Conservation (phyloP, 2,797 vertebrate species). For the Acanthurus leucopareius region DNA sequence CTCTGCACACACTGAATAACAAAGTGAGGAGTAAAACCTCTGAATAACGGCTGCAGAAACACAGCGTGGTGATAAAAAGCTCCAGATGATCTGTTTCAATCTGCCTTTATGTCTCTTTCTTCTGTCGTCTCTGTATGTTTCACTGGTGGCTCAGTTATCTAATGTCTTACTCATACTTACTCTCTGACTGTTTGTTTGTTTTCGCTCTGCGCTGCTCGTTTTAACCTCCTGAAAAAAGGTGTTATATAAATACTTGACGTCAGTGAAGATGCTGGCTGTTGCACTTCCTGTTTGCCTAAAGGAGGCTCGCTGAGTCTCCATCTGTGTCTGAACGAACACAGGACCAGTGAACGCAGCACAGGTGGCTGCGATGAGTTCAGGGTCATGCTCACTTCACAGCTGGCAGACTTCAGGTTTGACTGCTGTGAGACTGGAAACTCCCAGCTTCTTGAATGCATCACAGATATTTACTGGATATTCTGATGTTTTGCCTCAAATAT, state of each 20-base stretch:
- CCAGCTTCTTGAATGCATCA: not conserved
- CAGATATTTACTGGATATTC: not conserved
- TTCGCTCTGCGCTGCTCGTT: not conserved
- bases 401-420: not conserved
- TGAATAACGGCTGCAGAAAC: not conserved
- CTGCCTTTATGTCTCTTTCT: not conserved
- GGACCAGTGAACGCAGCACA: not conserved
- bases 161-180: not conserved
- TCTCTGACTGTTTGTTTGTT: constrained; percentile 1
- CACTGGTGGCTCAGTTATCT: not conserved
- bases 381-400: not conserved
- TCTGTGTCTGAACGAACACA: not conserved
- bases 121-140: not conserved
- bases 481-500: not conserved
- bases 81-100: too few species aligned
- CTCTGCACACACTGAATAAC: not conserved
- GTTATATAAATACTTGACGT: not conserved
- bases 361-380: not conserved
- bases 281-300: not conserved
- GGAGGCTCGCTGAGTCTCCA: not conserved
- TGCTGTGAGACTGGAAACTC: constrained; percentile 4
- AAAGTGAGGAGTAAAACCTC: not conserved
- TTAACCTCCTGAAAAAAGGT: not conserved
- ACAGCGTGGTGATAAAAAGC: not conserved
- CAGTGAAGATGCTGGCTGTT: not conserved